Evolutionary conservation across 2,888 invertebrate genomes (phyloP), one percentile per base, ranked within the genome.

Genomic region (Drosophila diplacantha): DNA sequence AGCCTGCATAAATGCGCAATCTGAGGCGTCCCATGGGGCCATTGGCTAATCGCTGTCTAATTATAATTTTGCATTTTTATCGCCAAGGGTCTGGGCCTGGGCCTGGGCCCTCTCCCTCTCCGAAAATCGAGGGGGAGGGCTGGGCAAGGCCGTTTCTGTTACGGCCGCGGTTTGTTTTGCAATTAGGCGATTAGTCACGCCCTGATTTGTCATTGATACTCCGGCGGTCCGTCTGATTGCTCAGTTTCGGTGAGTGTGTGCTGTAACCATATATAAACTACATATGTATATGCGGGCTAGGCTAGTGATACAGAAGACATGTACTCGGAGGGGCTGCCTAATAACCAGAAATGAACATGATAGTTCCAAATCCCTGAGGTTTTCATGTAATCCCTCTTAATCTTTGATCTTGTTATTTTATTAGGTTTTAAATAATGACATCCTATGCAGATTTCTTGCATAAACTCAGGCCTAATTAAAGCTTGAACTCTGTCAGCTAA

Each of bases 1-100:
- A 59, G 57, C 79, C 79, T 73, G 79, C 79, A 80, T 80, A 70
- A 78, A 84, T 84, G 78, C 81, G 74, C 78, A 84, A 82, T 78
- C 77, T 73, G 80, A 57, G 43, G 55, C 37, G 43, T 58, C 50
- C 66, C 66, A 54, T 46, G 58, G 50, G 49, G 52, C 29, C 67
- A 66, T 67, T 53, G 60, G 83, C 79, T 79, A 79, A 84, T 83
- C 84, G 71, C 71, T 70, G 65, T 81, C 83, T 71, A 83, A 81
- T 81, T 49, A 74, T 69, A 69, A 60, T 83, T 78, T 82, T 78
- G 82, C 77, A 83, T 83, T 83, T 81, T 83, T 73, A 65, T 81
- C 57, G 56, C 51, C 41, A 35, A 60, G 61, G 46, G 65, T 53
- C 26, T 39, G 12, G 18, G 12, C 16, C 3, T 8, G 3, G 22